phyloP scores from a whole-genome alignment of 1,140 invertebrate species.

The Alviniconcha marisindica region DNA sequence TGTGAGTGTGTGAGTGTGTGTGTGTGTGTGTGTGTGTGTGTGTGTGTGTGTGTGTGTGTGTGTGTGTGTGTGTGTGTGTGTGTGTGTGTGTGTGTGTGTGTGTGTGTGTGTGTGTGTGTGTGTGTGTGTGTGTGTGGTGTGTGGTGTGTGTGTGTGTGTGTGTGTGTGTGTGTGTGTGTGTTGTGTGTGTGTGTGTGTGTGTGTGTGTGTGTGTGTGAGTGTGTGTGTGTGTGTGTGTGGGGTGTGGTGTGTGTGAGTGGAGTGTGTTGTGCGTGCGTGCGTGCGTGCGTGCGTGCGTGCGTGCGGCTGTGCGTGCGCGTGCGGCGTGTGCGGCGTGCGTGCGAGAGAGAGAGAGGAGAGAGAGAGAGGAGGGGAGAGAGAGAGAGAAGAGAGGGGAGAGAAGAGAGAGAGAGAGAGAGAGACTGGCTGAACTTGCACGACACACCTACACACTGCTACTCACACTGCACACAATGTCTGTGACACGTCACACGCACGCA shows the following conservation, averaged over 20 bases:
- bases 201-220: too few relatives aligned
- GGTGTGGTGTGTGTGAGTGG: too few relatives aligned
- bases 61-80: conserved; percentile 17
- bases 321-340: too few relatives aligned
- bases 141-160: neutral
- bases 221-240: too few relatives aligned
- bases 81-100: conserved; percentile 13
- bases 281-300: too few relatives aligned
- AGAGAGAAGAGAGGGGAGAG: too few relatives aligned
- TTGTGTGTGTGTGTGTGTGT: too few relatives aligned
- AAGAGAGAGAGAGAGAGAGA: too few relatives aligned
- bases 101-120: conserved; percentile 6
- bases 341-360: neutral
- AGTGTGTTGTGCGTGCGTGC: too few relatives aligned
- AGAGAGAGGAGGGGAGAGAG: neutral
- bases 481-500: conserved; percentile 25
- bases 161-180: neutral
- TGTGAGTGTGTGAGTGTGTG: neutral
- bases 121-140: neutral
- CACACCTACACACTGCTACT: neutral
- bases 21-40: conserved; percentile 26
- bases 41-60: neutral
- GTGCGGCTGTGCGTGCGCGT: too few relatives aligned
- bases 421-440: too few relatives aligned
- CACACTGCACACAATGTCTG: too few relatives aligned